phyloP scores from a whole-genome alignment of 2,113 vertebrate genomes.

The Ameiurus melas region DNA sequence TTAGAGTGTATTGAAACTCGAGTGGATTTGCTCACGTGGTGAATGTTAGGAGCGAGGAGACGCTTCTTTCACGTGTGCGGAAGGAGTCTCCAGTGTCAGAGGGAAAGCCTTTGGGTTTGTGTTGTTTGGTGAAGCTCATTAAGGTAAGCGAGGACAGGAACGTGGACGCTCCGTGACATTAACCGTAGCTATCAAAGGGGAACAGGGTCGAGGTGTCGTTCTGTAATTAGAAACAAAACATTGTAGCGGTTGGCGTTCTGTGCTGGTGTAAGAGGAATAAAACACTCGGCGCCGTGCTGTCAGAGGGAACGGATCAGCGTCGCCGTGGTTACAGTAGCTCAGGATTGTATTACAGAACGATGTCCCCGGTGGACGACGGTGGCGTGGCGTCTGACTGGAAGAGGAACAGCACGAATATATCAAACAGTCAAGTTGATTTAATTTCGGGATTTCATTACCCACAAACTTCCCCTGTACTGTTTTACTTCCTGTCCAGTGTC shows the following conservation, averaged over 20 bases:
- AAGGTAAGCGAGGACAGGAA: not conserved
- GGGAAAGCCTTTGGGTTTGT: too few relatives aligned
- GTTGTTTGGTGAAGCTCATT: not conserved
- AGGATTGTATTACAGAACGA: not conserved
- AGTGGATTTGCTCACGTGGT: not conserved
- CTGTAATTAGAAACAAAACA: not conserved
- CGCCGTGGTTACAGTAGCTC: not conserved
- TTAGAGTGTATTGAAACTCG: too few relatives aligned
- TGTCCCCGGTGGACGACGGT: not conserved
- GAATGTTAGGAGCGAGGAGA: too few relatives aligned
- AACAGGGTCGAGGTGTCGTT: not conserved
- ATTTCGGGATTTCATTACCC: not conserved
- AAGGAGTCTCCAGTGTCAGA: too few relatives aligned
- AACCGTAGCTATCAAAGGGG: not conserved
- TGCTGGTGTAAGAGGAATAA: not conserved
- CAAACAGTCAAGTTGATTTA: not conserved
- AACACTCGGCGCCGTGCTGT: not conserved
- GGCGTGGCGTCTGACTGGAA: not conserved
- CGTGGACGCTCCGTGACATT: not conserved
- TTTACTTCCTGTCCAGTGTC: not conserved
- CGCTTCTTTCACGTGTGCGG: too few relatives aligned
- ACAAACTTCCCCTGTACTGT: conserved; percentile 6
- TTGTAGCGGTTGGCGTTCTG: not conserved
- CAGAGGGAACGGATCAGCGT: not conserved
- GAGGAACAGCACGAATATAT: conserved; percentile 3